These are phyloP conservation scores for Caradrina kadenii DNA, from an alignment of 2,888 invertebrate species.

Conservation along the genomic window DNA sequence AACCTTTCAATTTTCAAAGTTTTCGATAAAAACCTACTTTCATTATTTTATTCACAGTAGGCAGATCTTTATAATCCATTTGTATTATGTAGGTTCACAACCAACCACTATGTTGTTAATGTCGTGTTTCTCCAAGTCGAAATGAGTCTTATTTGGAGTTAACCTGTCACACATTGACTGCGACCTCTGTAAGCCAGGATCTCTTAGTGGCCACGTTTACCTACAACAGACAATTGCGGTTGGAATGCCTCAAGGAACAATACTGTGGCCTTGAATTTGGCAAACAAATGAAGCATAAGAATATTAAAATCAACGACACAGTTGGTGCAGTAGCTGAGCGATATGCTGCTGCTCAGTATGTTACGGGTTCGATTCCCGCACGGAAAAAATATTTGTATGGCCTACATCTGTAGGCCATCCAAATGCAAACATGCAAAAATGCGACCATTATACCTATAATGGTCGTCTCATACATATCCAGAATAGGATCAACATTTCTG, in stretches of 20 bases:
- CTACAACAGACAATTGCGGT: constrained; percentile 23
- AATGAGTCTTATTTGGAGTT: constrained; percentile 35
- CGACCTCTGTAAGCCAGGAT: constrained; percentile 33
- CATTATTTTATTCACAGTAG: not conserved
- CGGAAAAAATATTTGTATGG: no score
- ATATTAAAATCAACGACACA: no score
- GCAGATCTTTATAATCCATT: not conserved
- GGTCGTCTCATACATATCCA: no score
- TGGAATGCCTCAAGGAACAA: constrained; percentile 35
- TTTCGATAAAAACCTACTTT: not conserved
- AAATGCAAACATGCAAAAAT: no score
- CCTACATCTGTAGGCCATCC: no score
- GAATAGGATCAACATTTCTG: no score
- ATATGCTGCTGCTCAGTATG: no score
- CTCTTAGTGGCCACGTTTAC: constrained; percentile 4
- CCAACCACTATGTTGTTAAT: not conserved
- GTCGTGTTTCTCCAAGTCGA: constrained; percentile 4
- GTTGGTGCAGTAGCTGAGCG: no score
- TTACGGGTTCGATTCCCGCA: no score
- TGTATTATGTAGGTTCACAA: not conserved
- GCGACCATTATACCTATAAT: no score
- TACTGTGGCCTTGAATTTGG: constrained; percentile 17
- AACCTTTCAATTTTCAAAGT: not conserved
- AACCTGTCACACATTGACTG: constrained; percentile 42
- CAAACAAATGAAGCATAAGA: constrained; percentile 11